phyloP scores from a whole-genome alignment of 2,797 vertebrate genomes.

The Muraenolepis orangiensis region DNA sequence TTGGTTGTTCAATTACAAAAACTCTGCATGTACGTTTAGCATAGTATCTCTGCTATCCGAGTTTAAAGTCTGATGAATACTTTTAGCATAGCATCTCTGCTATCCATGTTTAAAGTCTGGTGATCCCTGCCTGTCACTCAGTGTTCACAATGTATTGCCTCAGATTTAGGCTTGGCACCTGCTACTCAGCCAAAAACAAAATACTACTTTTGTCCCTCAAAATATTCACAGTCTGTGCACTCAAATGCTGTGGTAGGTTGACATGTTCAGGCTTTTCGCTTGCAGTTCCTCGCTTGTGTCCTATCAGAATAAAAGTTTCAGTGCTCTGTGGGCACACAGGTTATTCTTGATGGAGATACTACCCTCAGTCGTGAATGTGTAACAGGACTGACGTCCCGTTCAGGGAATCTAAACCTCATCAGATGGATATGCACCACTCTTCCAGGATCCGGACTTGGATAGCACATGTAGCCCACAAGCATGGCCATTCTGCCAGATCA shows the following conservation, averaged over 20 bases:
- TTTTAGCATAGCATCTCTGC: slow-evolving; percentile 16
- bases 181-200: slow-evolving; percentile 13
- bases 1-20: neutral
- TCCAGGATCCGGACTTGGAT: neutral
- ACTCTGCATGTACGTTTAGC: slow-evolving; percentile 15
- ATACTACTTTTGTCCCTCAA: no score
- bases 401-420: neutral
- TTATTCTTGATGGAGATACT: neutral
- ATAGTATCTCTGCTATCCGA: slow-evolving; percentile 13
- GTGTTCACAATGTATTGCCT: slow-evolving; percentile 23
- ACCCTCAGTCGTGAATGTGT: neutral
- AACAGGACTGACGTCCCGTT: neutral
- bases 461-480: neutral
- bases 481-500: neutral
- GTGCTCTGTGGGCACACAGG: neutral
- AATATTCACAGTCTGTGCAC: neutral
- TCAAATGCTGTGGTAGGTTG: neutral
- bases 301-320: no score
- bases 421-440: neutral
- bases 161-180: slow-evolving; percentile 8
- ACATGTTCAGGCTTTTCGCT: neutral
- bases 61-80: slow-evolving; percentile 8
- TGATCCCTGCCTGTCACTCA: slow-evolving; percentile 4
- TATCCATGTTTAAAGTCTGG: slow-evolving; percentile 16
- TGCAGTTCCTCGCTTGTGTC: neutral